These are phyloP conservation scores for Stictocephala bisonia DNA, from an alignment of 2,888 invertebrate species.

Conservation along the genomic window DNA sequence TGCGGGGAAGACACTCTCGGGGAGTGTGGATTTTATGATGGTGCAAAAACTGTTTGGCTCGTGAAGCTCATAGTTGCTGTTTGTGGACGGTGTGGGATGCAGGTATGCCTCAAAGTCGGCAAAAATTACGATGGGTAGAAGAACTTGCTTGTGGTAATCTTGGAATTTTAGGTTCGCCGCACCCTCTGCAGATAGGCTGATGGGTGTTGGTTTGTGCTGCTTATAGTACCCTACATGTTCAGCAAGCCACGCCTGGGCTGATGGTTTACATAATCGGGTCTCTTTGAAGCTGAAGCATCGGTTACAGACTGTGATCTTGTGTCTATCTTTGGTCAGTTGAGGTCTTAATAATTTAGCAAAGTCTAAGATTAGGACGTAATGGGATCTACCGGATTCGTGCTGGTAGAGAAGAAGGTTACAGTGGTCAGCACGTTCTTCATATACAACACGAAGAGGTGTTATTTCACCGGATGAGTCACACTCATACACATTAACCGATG, in stretches of 20 bases:
- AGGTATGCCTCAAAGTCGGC: background rate
- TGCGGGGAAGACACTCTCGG: background rate
- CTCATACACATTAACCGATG: background rate
- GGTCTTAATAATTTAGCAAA: too few relatives aligned
- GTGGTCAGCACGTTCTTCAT: background rate
- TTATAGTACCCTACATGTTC: background rate
- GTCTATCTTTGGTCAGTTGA: background rate
- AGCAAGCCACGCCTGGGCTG: background rate
- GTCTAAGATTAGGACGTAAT: too few relatives aligned
- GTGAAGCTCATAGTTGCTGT: background rate
- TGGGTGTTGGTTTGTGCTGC: background rate
- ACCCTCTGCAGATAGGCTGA: background rate
- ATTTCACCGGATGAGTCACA: background rate
- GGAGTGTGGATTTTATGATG: background rate
- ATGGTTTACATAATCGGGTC: background rate
- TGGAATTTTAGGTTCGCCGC: background rate
- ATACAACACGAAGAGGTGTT: background rate
- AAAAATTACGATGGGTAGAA: background rate
- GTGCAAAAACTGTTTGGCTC: conserved; percentile 1
- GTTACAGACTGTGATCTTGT: background rate
- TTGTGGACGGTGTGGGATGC: background rate
- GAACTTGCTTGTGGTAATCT: background rate
- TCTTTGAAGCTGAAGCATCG: background rate
- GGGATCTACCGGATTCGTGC: too few relatives aligned
- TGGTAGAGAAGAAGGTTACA: too few relatives aligned